These are phyloP conservation scores for Caenorhabditis brenneri DNA, from an alignment of 1,140 invertebrate species.

Conservation along the genomic window DNA sequence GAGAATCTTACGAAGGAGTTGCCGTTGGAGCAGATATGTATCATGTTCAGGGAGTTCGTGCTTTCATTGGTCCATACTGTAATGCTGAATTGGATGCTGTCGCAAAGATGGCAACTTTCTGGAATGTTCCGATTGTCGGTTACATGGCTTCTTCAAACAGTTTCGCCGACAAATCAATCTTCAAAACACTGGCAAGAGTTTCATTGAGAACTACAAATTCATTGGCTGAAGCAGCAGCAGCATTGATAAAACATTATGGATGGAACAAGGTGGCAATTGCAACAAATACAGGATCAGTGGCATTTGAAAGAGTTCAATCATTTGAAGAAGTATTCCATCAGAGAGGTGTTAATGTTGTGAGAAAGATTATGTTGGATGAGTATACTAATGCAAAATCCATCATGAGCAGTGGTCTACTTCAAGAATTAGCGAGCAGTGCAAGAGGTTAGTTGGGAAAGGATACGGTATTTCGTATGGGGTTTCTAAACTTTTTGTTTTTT, in stretches of 20 bases:
- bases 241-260: conserved; percentile 61
- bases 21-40: conserved; percentile 70
- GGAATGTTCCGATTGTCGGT: conserved; percentile 65
- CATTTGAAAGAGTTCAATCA: conserved; percentile 62
- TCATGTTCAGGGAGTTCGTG: conserved; percentile 69
- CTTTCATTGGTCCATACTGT: conserved; percentile 69
- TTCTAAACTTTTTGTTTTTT: too few species aligned
- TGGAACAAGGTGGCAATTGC: conserved; percentile 66
- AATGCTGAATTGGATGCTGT: conserved; percentile 65
- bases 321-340: conserved; percentile 68
- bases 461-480: too few species aligned
- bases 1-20: conserved; percentile 68
- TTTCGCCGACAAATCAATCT: conserved; percentile 64
- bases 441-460: conserved; percentile 51
- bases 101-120: conserved; percentile 63
- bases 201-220: conserved; percentile 64
- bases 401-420: conserved; percentile 60
- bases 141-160: conserved; percentile 65
- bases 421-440: conserved; percentile 63
- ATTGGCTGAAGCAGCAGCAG: conserved; percentile 58
- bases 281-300: conserved; percentile 65
- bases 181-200: conserved; percentile 64
- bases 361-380: conserved; percentile 63
- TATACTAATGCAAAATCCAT: conserved; percentile 62
- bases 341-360: conserved; percentile 38